A percentile compares a stretch with the other conserved stretches of the same genome.
phyloP scores from a whole-genome alignment of 2,888 invertebrate species.

The Chrysolina oricalcia region DNA sequence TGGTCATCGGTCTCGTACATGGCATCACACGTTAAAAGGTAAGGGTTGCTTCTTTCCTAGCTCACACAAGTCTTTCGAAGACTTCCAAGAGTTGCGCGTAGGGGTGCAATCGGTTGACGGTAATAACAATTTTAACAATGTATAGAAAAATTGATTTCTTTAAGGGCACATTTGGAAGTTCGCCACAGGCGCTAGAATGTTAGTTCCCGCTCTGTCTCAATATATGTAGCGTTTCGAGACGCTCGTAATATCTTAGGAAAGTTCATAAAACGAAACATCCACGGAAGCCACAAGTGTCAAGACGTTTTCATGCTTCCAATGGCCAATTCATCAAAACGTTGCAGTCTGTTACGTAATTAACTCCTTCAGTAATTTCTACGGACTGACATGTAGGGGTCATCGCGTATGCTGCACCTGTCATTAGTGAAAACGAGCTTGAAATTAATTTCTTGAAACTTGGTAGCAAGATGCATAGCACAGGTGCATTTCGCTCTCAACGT shows the following conservation, averaged over 20 bases:
- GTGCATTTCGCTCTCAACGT: conserved; percentile 41
- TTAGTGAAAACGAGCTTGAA: conserved; percentile 26
- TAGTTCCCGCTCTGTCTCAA: no score
- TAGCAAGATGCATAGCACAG: conserved; percentile 39
- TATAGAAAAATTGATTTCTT: no score
- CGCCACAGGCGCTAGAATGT: no score
- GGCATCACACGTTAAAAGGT: no score
- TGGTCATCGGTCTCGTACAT: no score
- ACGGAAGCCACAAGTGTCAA: neutral
- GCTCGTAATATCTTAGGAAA: neutral
- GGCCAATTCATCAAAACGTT: neutral
- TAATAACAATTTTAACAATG: no score
- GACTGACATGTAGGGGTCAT: conserved; percentile 20
- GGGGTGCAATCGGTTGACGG: no score
- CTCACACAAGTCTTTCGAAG: no score
- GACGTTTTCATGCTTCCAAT: neutral
- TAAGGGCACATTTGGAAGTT: no score
- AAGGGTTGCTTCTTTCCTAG: no score
- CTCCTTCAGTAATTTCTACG: neutral
- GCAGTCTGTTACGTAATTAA: conserved; percentile 1
- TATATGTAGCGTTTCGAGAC: no score
- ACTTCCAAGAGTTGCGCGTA: no score
- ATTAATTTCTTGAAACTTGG: conserved; percentile 37
- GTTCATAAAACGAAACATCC: neutral
- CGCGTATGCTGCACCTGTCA: conserved; percentile 36